Evolutionary conservation across 1,140 invertebrate genomes (phyloP).

Genomic region (Ectropis grisescens): DNA sequence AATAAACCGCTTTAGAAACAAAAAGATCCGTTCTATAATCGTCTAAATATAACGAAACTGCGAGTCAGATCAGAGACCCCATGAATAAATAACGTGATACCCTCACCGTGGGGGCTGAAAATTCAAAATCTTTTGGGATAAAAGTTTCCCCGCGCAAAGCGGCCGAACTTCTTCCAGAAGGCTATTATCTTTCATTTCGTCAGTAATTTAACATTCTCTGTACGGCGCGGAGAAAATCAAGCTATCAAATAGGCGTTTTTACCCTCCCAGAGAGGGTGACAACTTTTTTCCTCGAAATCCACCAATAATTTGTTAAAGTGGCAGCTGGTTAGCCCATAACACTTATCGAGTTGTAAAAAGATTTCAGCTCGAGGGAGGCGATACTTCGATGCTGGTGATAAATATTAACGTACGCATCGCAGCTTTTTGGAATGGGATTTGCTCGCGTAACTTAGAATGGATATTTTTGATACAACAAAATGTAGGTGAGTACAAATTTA

Average conservation of each 20-base stretch:
- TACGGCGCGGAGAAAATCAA: conserved; percentile 54
- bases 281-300: conserved; percentile 60
- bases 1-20: too few relatives aligned
- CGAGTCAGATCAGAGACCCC: conserved; percentile 21
- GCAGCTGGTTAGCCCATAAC: conserved; percentile 56
- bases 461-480: too few relatives aligned
- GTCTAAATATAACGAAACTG: conserved; percentile 17
- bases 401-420: too few relatives aligned
- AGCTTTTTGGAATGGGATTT: too few relatives aligned
- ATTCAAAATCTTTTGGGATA: conserved; percentile 55
- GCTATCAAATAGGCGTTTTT: conserved; percentile 53
- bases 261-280: conserved; percentile 47
- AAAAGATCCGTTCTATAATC: too few relatives aligned
- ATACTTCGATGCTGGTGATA: too few relatives aligned
- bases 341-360: conserved; percentile 58
- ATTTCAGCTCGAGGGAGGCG: conserved; percentile 27
- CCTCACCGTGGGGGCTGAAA: conserved; percentile 33
- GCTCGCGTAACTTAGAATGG: too few relatives aligned
- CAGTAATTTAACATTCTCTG: conserved; percentile 63
- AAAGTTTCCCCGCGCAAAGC: conserved; percentile 35
- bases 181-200: conserved; percentile 67
- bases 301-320: conserved; percentile 65
- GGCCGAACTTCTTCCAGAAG: conserved; percentile 29
- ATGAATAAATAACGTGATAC: conserved; percentile 59
- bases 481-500: too few relatives aligned